Evolutionary conservation across 2,888 invertebrate species (phyloP).

Genomic region (Conistra vaccinii): DNA sequence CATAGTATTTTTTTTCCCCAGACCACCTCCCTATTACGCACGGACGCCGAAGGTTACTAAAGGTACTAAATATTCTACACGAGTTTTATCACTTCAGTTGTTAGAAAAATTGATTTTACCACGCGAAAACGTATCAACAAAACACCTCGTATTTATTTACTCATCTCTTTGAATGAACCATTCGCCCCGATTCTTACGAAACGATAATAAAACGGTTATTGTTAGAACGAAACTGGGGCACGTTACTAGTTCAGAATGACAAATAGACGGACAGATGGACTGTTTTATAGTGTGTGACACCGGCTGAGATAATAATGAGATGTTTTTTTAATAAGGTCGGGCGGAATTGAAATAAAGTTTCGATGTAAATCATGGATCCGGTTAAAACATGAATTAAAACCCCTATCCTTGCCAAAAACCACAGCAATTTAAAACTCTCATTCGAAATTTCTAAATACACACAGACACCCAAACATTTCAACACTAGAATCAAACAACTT

Average conservation of each 20-base stretch:
- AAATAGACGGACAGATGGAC: conserved; percentile 58
- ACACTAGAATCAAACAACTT: conserved; percentile 30
- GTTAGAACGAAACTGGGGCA: conserved; percentile 62
- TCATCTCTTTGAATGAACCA: conserved; percentile 44
- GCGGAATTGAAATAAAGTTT: not conserved
- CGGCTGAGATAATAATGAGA: conserved; percentile 23
- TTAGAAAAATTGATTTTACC: too few species aligned
- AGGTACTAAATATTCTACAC: too few species aligned
- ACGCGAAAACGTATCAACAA: too few species aligned
- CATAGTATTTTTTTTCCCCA: too few species aligned
- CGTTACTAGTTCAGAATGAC: conserved; percentile 50
- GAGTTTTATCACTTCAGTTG: too few species aligned
- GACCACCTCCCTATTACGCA: too few species aligned
- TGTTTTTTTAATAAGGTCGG: not conserved
- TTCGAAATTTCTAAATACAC: too few species aligned
- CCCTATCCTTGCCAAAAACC: too few species aligned
- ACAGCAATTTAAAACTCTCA: too few species aligned
- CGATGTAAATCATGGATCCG: too few species aligned
- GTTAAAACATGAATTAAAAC: too few species aligned
- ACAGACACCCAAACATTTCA: conserved; percentile 12
- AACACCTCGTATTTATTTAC: conserved; percentile 46
- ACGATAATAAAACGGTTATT: conserved; percentile 59
- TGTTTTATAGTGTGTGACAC: conserved; percentile 55
- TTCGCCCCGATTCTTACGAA: conserved; percentile 39
- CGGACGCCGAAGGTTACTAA: too few species aligned